Evolutionary conservation across 2,113 vertebrate species (phyloP), one percentile per base, ranked within the genome.

Genomic region (Ctenomys sociabilis): DNA sequence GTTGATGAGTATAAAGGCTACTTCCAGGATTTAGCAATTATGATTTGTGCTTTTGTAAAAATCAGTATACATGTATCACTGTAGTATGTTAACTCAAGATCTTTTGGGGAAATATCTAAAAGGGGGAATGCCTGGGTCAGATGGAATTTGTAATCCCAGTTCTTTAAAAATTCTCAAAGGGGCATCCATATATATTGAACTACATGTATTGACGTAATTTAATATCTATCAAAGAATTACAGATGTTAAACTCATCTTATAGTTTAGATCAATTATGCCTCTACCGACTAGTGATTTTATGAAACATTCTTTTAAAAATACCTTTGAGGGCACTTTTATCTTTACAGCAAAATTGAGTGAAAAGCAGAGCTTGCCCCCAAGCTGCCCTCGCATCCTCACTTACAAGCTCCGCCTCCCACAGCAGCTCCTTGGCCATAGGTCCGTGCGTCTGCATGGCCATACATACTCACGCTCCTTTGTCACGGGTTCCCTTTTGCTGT

Each of bases 191-290:
- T 92, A 83, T 90, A 92, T 5, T 72, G 45, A 96, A 86, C 10
- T 37, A 24, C 35, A 22, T 59, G 86, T 84, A 11, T 45, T 86
- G 52, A 89, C 59, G n/a, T 54, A 61, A 78, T 84, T 95, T 91
- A 64, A 82, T 52, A 95, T 43, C 43, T 54, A 61, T 72, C 43
- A 75, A 85, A 94, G 85, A 91, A 95, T 86, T 24, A 72, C 13
- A 86, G 24, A 85, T 59, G 82, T 45, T 17, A 92, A 66, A 90
- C 52, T 4, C 43, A 57, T 81, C 43, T 63, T 94, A 90, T 49
- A 63, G 12, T 75, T 95, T 59, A 77, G 89, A 90, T 92, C 1
- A 3, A 30, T 78, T 84, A 49, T 68, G 93, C 40, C 6, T 35
- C 87, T 72, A 85, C 52, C 81, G 13, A 84, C 21, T 84, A 64